phyloP scores from a whole-genome alignment of 30 jellyfish, hydroid and myxozoan species.

The Pelagia noctiluca region DNA sequence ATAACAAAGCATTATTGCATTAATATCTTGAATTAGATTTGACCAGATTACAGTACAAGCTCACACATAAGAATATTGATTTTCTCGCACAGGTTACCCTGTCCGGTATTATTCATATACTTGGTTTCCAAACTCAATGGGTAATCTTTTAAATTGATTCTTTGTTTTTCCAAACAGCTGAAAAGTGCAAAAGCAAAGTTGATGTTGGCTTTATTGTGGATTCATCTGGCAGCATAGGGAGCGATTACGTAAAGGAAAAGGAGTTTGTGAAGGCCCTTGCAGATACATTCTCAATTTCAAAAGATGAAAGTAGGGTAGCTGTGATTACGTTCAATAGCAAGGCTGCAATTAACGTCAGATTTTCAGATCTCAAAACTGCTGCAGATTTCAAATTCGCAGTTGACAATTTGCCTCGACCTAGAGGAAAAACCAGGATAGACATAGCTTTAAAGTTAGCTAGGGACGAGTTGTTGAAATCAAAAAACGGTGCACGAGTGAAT shows the following conservation, averaged over 20 bases:
- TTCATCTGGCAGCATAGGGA: conserved; percentile 94
- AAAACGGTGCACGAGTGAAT: conserved; percentile 61
- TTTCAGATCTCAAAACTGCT: conserved; percentile 51
- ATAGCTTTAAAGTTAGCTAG: conserved; percentile 78
- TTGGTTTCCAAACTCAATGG: too few species aligned
- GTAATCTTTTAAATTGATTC: too few species aligned
- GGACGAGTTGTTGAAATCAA: conserved; percentile 43
- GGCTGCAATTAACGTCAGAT: conserved; percentile 78
- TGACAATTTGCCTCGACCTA: conserved; percentile 68
- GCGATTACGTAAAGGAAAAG: conserved; percentile 83
- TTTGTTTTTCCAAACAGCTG: too few species aligned
- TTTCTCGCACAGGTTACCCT: too few species aligned
- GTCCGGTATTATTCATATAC: too few species aligned
- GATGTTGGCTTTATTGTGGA: conserved; percentile 90
- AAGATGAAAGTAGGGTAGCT: conserved; percentile 73
- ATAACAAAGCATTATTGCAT: too few species aligned
- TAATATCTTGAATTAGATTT: too few species aligned
- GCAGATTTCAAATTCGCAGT: conserved; percentile 72
- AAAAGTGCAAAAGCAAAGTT: conserved; percentile 59
- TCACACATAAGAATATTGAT: too few species aligned
- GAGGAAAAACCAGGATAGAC: conserved; percentile 86
- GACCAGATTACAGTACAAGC: too few species aligned
- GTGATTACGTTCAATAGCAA: conserved; percentile 78
- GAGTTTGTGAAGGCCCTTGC: conserved; percentile 69
- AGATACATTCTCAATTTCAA: conserved; percentile 53